Evolutionary conservation across 1,140 invertebrate genomes (phyloP).

Genomic region (Melipona quadrifasciata): DNA sequence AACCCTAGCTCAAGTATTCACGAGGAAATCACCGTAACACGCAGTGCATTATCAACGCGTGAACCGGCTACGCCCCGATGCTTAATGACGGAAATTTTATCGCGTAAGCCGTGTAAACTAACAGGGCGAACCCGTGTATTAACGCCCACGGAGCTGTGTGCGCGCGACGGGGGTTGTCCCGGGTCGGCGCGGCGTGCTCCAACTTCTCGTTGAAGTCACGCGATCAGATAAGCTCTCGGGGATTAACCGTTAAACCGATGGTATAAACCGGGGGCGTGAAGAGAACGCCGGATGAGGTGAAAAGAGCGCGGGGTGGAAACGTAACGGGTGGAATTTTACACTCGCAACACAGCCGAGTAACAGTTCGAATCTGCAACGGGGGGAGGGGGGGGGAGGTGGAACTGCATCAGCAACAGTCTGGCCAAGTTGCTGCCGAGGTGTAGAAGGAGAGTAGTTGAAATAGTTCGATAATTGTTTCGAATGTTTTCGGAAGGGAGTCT

Average conservation of each 20-base stretch:
- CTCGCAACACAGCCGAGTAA: not conserved
- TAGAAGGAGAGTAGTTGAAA: not conserved
- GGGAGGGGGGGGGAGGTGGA: not conserved
- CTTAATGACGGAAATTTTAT: constrained; percentile 69
- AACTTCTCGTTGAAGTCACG: constrained; percentile 71
- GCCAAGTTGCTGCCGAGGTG: no score
- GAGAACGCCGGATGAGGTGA: constrained; percentile 20
- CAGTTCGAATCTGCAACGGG: not conserved
- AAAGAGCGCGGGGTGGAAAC: constrained; percentile 14
- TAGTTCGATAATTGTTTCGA: constrained; percentile 1
- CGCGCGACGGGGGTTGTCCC: constrained; percentile 43
- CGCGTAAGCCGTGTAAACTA: constrained; percentile 61
- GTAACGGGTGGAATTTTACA: constrained; percentile 17
- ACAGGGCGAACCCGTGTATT: constrained; percentile 46
- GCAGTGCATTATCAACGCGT: constrained; percentile 36
- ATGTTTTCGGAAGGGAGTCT: not conserved
- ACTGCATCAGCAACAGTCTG: not conserved
- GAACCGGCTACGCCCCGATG: constrained; percentile 21
- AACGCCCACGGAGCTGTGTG: constrained; percentile 12
- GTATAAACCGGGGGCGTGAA: constrained; percentile 59
- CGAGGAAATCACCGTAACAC: constrained; percentile 49
- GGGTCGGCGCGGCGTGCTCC: constrained; percentile 52
- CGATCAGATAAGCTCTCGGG: constrained; percentile 72
- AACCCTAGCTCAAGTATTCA: constrained; percentile 49
- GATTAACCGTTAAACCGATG: constrained; percentile 73